Evolutionary conservation across 2,888 invertebrate genomes (phyloP).

Genomic region (Andricus curvator): DNA sequence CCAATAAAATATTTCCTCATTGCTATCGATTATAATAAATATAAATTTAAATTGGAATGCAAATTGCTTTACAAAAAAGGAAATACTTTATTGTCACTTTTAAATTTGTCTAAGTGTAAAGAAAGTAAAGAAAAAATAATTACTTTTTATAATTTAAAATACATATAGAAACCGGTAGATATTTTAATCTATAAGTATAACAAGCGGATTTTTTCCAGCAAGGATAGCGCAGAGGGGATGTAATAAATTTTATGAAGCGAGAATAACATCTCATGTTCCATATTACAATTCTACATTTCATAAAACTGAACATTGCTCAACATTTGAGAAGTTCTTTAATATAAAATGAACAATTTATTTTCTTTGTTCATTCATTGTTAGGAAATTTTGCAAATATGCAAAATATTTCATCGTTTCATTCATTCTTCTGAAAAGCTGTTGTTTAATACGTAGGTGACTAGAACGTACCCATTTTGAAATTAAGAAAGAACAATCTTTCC

Average conservation of each 20-base stretch:
- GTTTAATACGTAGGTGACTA: background rate
- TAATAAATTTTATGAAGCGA: background rate
- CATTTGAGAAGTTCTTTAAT: background rate
- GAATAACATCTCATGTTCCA: background rate
- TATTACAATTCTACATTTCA: background rate
- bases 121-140: background rate
- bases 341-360: background rate
- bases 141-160: background rate
- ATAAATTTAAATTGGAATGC: background rate
- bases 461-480: background rate
- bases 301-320: background rate
- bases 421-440: background rate
- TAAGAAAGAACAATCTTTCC: background rate
- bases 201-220: background rate
- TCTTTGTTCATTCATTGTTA: background rate
- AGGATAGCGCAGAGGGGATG: background rate
- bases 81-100: background rate
- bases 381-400: background rate
- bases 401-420: background rate
- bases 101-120: background rate
- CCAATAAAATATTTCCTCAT: constrained; percentile 4
- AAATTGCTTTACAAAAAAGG: background rate
- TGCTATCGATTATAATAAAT: background rate
- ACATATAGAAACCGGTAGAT: background rate
- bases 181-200: background rate